Base-by-base conservation (phyloP, 1,140 invertebrate species). In the Ceratosolen fusciceps region DNA sequence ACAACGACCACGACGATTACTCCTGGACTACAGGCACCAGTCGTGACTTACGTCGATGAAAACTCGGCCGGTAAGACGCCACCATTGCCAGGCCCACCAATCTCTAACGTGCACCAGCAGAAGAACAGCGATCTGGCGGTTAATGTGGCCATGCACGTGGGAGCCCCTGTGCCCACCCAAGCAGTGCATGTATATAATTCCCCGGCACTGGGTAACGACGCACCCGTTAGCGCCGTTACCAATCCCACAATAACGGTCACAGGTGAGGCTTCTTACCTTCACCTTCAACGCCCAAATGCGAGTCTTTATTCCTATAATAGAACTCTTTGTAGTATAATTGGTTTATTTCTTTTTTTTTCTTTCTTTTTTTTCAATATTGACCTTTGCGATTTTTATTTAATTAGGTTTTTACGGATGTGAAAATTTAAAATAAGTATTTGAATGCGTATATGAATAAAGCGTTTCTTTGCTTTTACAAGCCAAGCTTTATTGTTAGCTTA, bases 121-220 rank as follows among this genome's bases (percentile, higher is more conserved):
- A 70, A 49, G 7, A 68, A 68, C 5, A 56, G 12, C 21, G 77
- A 79, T 14, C 21, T 43, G 3, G 16, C 68, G 16, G 31, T 60
- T 19, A 72, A 56, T 3, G 26, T 31, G 68, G 3, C 76, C 65
- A 26, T 80, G 78, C 37, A 83, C 71, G 26, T 81, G 72, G 39
- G 60, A n/a, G n/a, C 39, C 71, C 9, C 75, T 67, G 34, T 82
- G 79, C 26, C 75, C 73, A 31, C 84, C 82, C 8, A 82, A 34
- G 81, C 81, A 2, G 81, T 82, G 14, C 84, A 87, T 72, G 84
- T 86, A 79, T 85, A 88, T 80, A 85, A 87, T 77, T 86, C 87
- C n/a, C 83, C 87, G 37, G 83, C 67, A 19, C 14, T 74, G 60
- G 75, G 80, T 52, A 82, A 83, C 29, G 81, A 81, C 24, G 83